Percentiles rank a stretch among this genome's conserved stretches.
phyloP scores from a whole-genome alignment of 2,888 invertebrate species.

The Latrodectus elegans region DNA sequence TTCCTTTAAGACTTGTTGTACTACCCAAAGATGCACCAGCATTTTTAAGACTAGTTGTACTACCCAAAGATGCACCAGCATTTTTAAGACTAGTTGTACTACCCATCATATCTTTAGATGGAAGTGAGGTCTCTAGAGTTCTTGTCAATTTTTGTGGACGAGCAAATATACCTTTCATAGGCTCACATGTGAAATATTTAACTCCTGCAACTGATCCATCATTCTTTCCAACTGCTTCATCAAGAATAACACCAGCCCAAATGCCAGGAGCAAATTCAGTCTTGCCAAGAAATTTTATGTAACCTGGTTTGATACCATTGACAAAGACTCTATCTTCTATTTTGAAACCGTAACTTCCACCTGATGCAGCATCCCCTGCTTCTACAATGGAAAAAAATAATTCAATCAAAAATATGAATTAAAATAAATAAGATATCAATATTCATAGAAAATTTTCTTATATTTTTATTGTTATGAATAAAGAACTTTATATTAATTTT shows the following conservation, averaged over 20 bases:
- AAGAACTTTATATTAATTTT: too few relatives aligned
- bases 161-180: constrained; percentile 94
- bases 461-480: too few relatives aligned
- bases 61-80: background rate
- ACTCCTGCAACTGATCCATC: constrained; percentile 95
- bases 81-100: background rate
- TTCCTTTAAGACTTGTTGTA: background rate
- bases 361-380: constrained; percentile 80
- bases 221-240: constrained; percentile 97
- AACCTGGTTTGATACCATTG: constrained; percentile 91
- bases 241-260: constrained; percentile 98
- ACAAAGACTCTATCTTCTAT: constrained; percentile 97
- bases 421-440: background rate
- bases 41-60: background rate
- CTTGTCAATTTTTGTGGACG: constrained; percentile 83
- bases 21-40: background rate
- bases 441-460: too few relatives aligned
- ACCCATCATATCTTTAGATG: constrained; percentile 12
- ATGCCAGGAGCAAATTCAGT: constrained; percentile 98
- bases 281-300: constrained; percentile 94
- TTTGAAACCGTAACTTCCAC: constrained; percentile 95
- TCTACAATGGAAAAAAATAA: constrained; percentile 48
- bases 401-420: background rate
- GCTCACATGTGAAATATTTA: constrained; percentile 94
- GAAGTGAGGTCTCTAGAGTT: constrained; percentile 32